These are phyloP conservation scores for Brachionus manjavacas DNA, from an alignment of 1,140 invertebrate species.

Conservation along the genomic window DNA sequence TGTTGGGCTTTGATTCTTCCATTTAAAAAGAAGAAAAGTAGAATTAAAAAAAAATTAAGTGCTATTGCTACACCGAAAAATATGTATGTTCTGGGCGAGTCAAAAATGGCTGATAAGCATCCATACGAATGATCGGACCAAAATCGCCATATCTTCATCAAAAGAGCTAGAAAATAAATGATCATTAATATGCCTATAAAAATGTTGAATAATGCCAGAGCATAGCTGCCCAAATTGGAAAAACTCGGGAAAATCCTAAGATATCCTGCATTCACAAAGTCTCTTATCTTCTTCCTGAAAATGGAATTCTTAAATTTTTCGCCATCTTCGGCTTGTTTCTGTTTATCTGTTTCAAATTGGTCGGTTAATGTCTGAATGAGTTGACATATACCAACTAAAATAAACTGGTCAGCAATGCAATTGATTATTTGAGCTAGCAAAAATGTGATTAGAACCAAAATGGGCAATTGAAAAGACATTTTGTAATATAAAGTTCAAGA, in stretches of 20 bases:
- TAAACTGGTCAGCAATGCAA: constrained; percentile 7
- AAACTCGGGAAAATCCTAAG: not conserved
- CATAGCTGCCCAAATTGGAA: constrained; percentile 6
- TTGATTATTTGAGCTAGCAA: not conserved
- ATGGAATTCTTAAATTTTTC: constrained; percentile 10
- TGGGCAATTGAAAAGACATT: constrained; percentile 8
- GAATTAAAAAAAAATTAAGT: not conserved
- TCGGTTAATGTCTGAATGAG: not conserved
- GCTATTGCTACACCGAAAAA: not conserved
- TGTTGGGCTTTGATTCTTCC: not conserved
- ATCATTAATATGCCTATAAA: not conserved
- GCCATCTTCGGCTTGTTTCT: not conserved
- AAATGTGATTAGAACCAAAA: not conserved
- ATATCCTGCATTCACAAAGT: not conserved
- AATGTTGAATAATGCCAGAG: not conserved
- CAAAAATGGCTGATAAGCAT: not conserved
- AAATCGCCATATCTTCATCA: not conserved
- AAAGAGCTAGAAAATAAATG: not conserved
- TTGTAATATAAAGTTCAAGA: not conserved
- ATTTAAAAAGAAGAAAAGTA: not conserved
- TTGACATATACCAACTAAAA: not conserved
- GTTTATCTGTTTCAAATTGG: not conserved
- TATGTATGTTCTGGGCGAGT: not conserved
- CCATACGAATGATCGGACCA: not conserved
- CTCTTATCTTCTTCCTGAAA: constrained; percentile 1